These are phyloP conservation scores for Drosophila bocqueti DNA, from an alignment of 1,140 invertebrate species.

Conservation along the genomic window DNA sequence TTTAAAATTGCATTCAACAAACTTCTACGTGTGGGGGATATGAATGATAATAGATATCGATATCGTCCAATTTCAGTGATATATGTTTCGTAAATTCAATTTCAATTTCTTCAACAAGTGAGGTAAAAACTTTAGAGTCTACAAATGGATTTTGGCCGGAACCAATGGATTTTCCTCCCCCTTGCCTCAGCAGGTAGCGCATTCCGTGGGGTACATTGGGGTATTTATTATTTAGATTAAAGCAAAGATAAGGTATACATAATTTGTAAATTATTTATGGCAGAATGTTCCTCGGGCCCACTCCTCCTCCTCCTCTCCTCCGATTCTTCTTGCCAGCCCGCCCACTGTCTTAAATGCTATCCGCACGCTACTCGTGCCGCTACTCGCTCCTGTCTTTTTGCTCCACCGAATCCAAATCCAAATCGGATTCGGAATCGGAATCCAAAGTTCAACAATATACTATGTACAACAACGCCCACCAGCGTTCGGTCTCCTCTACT, in stretches of 20 bases:
- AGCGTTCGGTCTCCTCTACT: conserved; percentile 31
- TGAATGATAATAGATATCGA: conserved; percentile 23
- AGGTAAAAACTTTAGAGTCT: not conserved
- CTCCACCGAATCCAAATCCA: conserved; percentile 8
- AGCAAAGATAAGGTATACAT: conserved; percentile 45
- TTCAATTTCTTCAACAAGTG: conserved; percentile 24
- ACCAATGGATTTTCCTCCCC: not conserved
- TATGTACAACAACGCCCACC: conserved; percentile 53
- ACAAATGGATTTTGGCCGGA: not conserved
- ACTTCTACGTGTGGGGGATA: conserved; percentile 31
- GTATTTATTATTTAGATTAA: conserved; percentile 49
- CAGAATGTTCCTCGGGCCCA: conserved; percentile 13
- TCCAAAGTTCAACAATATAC: conserved; percentile 22
- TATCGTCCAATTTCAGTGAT: conserved; percentile 33
- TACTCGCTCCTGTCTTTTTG: conserved; percentile 35
- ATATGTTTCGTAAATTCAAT: conserved; percentile 15
- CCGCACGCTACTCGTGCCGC: conserved; percentile 22
- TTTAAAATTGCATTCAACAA: conserved; percentile 34
- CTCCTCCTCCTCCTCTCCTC: not conserved
- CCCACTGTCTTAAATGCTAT: conserved; percentile 44
- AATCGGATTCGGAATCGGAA: conserved; percentile 4
- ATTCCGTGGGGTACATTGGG: conserved; percentile 2
- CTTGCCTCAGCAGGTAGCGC: not conserved
- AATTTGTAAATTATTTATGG: conserved; percentile 50
- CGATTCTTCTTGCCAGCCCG: conserved; percentile 15